Conservation (phyloP, 2,888 invertebrate species). For the Synanthedon myopaeformis region DNA sequence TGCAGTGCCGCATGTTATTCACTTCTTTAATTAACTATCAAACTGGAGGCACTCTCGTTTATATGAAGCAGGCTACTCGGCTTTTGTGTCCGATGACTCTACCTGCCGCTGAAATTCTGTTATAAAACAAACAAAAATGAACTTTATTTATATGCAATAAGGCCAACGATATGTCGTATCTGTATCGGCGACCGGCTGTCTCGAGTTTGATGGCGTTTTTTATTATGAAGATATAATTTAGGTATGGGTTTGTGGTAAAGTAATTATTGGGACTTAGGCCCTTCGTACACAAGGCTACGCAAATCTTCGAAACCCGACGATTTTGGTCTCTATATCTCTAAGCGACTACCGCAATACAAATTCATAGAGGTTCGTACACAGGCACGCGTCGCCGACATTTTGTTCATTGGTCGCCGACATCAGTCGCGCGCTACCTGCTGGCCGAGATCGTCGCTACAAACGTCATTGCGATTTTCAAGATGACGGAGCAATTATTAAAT, state of each 20-base stretch:
- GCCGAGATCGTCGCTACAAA: no score
- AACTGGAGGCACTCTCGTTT: constrained; percentile 62
- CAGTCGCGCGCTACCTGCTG: no score
- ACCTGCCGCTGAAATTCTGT: constrained; percentile 25
- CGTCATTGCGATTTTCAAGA: no score
- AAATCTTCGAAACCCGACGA: no score
- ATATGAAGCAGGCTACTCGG: constrained; percentile 58
- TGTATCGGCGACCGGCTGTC: constrained; percentile 52
- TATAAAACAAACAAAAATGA: constrained; percentile 20
- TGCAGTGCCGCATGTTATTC: constrained; percentile 59
- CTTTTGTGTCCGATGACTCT: constrained; percentile 43
- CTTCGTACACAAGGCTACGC: no score
- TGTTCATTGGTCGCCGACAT: no score
- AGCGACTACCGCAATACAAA: no score
- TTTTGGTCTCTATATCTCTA: no score
- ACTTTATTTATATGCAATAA: constrained; percentile 25
- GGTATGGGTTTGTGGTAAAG: constrained; percentile 8
- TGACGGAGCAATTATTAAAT: no score
- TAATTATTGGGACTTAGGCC: neutral
- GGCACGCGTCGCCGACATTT: no score
- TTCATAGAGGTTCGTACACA: no score
- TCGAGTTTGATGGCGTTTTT: constrained; percentile 52
- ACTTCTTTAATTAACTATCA: constrained; percentile 68
- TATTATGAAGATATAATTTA: constrained; percentile 28
- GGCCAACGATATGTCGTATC: constrained; percentile 9